Evolutionary conservation across 2,888 invertebrate species (phyloP), one percentile per base, ranked within the genome.

Genomic region (Crematogaster levior): DNA sequence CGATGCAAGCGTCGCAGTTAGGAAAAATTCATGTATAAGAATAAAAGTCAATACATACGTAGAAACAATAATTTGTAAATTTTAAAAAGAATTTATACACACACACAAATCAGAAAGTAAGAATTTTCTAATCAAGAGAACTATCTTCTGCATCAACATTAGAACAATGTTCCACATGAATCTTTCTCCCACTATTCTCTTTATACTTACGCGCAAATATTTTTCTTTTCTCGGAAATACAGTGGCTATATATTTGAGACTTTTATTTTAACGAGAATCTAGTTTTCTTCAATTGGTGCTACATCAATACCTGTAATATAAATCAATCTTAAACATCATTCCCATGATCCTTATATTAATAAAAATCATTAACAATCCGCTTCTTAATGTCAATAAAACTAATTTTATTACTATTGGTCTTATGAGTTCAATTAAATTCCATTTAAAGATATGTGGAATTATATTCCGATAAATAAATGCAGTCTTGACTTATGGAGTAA

Each of bases 241-340:
- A 37, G 18, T 15, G 0, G 27, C 12, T 73, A 73, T 73, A n/a
- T n/a, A n/a, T n/a, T 73, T 73, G 30, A 73, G 21, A 30, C 21
- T 43, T 43, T 27, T n/a, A n/a, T 15, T 18, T 2, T 10, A 43
- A n/a, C 9, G 21, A 30, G 15, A 56, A 3, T 58, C 30, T 73
- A 15, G 21, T 10, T 43, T 30, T 43, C 30, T 73, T 30, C 30
- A 43, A 73, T 43, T 40, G 21, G 3, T 15, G 56, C 43, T 58
- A 43, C 7, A 21, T 73, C 15, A 60, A n/a, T n/a, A n/a, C n/a
- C 15, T 58, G 1, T 40, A 21, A 3, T 53, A 30, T 48, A 12
- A 72, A 72, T 53, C 24, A 72, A 12, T 56, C n/a, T 72, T 56
- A 40, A 56, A 72, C 3, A 40, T 60, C 3, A 72, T 48, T 24